phyloP scores from a whole-genome alignment of 2,888 invertebrate species.

The Eucera pruinosa region DNA sequence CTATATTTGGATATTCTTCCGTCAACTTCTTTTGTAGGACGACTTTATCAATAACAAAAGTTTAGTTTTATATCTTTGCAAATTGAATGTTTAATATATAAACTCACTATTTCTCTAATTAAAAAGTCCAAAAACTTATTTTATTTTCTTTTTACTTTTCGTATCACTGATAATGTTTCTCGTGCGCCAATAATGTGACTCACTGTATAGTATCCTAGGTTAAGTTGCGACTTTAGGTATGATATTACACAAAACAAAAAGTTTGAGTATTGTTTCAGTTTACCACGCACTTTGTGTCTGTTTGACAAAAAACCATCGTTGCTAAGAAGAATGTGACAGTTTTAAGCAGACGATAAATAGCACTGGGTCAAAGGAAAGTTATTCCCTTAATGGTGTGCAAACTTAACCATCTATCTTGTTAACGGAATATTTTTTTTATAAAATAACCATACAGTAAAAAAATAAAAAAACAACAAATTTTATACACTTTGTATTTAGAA shows the following conservation, averaged over 20 bases:
- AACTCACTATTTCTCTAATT: too few species aligned
- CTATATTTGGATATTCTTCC: too few species aligned
- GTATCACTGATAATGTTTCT: too few species aligned
- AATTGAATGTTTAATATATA: too few species aligned
- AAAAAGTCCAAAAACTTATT: too few species aligned
- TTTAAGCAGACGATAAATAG: conserved; percentile 15
- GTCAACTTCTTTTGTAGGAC: too few species aligned
- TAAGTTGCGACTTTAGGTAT: conserved; percentile 2
- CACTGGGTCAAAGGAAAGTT: neutral
- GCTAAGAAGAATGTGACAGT: conserved; percentile 25
- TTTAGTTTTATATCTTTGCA: too few species aligned
- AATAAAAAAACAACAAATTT: neutral
- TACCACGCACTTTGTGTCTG: neutral
- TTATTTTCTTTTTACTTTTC: too few species aligned
- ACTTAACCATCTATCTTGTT: neutral
- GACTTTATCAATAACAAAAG: too few species aligned
- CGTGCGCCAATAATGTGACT: too few species aligned
- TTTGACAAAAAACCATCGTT: neutral
- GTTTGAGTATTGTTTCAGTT: conserved; percentile 12
- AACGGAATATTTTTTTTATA: neutral
- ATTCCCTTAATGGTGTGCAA: neutral
- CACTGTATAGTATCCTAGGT: too few species aligned
- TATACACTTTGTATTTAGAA: neutral
- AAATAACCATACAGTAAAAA: neutral
- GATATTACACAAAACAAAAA: neutral